phyloP scores from a whole-genome alignment of 2,797 vertebrate species.

The Tokudaia muenninki region DNA sequence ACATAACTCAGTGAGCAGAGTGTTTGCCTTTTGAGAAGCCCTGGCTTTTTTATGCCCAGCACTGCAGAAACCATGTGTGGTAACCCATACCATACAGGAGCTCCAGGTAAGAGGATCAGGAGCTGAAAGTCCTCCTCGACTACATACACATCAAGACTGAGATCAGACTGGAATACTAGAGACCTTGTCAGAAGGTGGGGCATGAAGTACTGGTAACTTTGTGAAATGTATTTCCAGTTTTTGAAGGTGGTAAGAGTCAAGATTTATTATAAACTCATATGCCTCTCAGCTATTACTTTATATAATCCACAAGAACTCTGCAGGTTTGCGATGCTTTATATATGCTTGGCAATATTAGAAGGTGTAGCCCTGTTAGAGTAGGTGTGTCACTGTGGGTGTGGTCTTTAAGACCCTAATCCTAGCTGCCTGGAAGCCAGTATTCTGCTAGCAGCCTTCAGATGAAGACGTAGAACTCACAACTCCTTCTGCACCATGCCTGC shows the following conservation, averaged over 20 bases:
- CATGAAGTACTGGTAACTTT: background rate
- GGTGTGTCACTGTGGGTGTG: too few species aligned
- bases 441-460: too few species aligned
- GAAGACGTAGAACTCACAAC: too few species aligned
- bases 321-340: too few species aligned
- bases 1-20: background rate
- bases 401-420: too few species aligned
- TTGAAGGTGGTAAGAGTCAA: background rate
- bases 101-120: background rate
- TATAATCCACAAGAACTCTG: background rate
- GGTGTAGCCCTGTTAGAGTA: too few species aligned
- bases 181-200: background rate
- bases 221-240: background rate
- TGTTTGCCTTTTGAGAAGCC: background rate
- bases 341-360: too few species aligned
- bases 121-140: background rate
- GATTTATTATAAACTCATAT: background rate
- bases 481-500: too few species aligned
- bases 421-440: too few species aligned
- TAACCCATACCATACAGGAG: background rate
- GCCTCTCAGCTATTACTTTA: background rate
- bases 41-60: background rate
- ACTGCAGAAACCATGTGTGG: background rate
- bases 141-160: background rate
- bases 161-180: background rate